A percentile compares a stretch with the other conserved stretches of the same genome.
Evolutionary conservation across 2,797 vertebrate genomes (phyloP).

Genomic region (Lutjanus argentimaculatus): DNA sequence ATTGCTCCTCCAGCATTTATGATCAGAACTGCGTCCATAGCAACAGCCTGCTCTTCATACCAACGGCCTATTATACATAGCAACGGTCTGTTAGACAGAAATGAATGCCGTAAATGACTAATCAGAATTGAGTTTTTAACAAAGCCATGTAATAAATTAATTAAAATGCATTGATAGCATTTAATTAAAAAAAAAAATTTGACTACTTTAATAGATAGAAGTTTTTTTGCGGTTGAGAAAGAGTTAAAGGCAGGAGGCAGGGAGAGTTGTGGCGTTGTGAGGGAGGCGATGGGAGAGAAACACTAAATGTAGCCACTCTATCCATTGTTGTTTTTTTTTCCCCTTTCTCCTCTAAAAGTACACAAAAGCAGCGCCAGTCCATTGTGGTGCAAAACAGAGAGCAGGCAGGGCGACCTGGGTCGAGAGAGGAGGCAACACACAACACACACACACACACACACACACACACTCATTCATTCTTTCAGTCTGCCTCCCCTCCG

Average conservation of each 20-base stretch:
- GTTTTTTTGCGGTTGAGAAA: not conserved
- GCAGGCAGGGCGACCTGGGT: constrained; percentile 61
- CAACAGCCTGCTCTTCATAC: no score
- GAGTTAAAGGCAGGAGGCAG: constrained; percentile 27
- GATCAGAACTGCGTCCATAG: no score
- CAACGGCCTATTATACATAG: no score
- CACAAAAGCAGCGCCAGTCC: constrained; percentile 78
- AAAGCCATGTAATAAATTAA: no score
- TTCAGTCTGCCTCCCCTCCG: constrained; percentile 27
- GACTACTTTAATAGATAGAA: not conserved
- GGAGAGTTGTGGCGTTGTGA: not conserved
- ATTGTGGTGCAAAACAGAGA: constrained; percentile 82
- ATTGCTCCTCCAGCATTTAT: no score
- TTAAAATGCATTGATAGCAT: no score
- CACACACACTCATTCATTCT: constrained; percentile 49
- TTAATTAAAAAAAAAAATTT: no score
- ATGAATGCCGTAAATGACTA: no score
- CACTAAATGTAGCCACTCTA: constrained; percentile 63
- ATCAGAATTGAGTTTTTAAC: no score
- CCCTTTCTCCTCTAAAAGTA: constrained; percentile 62
- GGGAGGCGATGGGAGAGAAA: constrained; percentile 34
- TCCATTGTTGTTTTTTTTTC: constrained; percentile 49
- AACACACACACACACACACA: constrained; percentile 47
- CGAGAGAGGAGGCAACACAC: constrained; percentile 43
- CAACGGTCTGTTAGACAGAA: no score